phyloP scores from a whole-genome alignment of 1,140 invertebrate species.

The Formica exsecta region DNA sequence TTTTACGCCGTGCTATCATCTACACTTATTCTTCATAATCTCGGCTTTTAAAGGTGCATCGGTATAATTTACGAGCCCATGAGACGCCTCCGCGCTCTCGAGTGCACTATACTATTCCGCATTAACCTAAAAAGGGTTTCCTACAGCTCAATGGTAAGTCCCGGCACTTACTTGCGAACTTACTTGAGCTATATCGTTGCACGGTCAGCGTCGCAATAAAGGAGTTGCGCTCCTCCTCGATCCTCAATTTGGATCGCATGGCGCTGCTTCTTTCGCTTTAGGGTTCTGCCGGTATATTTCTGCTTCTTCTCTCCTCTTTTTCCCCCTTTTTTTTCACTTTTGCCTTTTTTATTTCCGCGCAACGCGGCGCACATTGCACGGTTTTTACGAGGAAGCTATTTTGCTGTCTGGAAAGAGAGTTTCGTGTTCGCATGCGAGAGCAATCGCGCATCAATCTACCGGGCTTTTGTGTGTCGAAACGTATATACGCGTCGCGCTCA shows the following conservation, averaged over 20 bases:
- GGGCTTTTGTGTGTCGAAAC: slow-evolving; percentile 70
- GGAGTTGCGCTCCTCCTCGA: slow-evolving; percentile 35
- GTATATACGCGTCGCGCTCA: slow-evolving; percentile 45
- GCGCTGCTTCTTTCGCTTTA: not conserved
- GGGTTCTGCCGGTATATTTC: not conserved
- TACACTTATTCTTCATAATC: slow-evolving; percentile 61
- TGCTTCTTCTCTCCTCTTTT: not conserved
- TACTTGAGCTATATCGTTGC: slow-evolving; percentile 27
- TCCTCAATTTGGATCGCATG: slow-evolving; percentile 52
- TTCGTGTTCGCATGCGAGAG: slow-evolving; percentile 61
- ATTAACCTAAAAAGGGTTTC: slow-evolving; percentile 76
- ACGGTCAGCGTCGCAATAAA: slow-evolving; percentile 54
- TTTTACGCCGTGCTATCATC: slow-evolving; percentile 41
- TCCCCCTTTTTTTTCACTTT: not conserved
- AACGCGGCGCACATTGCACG: slow-evolving; percentile 20
- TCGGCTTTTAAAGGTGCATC: slow-evolving; percentile 70
- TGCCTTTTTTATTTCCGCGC: slow-evolving; percentile 7
- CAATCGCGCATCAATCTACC: slow-evolving; percentile 74
- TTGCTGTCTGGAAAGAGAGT: slow-evolving; percentile 68
- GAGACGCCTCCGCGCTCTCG: slow-evolving; percentile 64
- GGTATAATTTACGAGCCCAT: slow-evolving; percentile 72
- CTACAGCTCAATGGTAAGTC: slow-evolving; percentile 66
- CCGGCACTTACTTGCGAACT: slow-evolving; percentile 61
- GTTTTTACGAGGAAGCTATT: slow-evolving; percentile 69
- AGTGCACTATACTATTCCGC: slow-evolving; percentile 71